Evolutionary conservation across 1,140 invertebrate genomes (phyloP), one percentile per base, ranked within the genome.

Genomic region (Thaumetopoea pityocampa): DNA sequence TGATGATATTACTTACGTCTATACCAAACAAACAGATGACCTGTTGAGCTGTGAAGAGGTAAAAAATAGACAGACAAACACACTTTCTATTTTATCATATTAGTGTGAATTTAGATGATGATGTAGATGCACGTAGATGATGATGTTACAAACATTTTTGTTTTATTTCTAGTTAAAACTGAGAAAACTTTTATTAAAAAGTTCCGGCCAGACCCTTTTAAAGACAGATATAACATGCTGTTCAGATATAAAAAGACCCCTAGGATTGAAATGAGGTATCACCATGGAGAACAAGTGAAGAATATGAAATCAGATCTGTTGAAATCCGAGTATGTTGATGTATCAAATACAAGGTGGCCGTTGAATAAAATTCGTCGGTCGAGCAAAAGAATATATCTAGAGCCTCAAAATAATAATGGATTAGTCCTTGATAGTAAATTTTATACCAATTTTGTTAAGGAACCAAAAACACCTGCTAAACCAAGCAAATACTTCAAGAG

Each of bases 261-360:
- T 5, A 71, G 69, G 59, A 47, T 78, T 6, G 46, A 81, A 51
- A 49, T 81, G 32, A 66, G 45, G 41, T 78, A 81, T 24, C 76
- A 81, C 49, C 49, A 76, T 24, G 46, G 64, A 19, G 69, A 80
- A 45, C 69, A 76, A 51, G 56, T 76, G 0, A 78, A 70, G 18
- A 66, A 76, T 33, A 62, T 44, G 23, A 76, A 67, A 51, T 48
- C 65, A 5, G 52, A 64, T 10, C 48, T 51, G 32, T 14, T 63
- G 3, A 72, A 68, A 33, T 33, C 40, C 16, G 61, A 67, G 22
- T 61, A 46, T 12, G 20, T 65, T 8, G 69, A 69, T 32, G 33
- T 76, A 4, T 59, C 64, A 0, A 74, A 66, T 37, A 68, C 67
- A 8, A 69, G 69, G 43, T 76, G 73, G 77, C 67, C 70, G 0